Evolutionary conservation across 2,888 invertebrate species (phyloP).

Genomic region (Tricholauxania praeusta): DNA sequence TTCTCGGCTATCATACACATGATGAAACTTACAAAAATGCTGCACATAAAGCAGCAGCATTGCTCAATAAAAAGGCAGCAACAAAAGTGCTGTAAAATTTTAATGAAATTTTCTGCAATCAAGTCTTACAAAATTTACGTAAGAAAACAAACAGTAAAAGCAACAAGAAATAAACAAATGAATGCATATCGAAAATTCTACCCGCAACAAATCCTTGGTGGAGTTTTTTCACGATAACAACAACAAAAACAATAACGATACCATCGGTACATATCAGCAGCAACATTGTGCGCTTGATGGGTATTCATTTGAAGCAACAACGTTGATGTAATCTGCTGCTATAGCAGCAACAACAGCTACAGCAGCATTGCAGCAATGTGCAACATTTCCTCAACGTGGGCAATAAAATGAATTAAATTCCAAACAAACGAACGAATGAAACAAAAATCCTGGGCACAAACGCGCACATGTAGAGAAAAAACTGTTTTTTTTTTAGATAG

Average conservation of each 20-base stretch:
- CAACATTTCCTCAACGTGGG: background rate
- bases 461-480: too few relatives aligned
- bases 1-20: too few relatives aligned
- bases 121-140: background rate
- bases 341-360: constrained; percentile 2
- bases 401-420: background rate
- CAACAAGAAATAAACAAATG: constrained; percentile 8
- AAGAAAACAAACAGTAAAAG: background rate
- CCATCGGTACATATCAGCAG: constrained; percentile 6
- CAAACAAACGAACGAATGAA: background rate
- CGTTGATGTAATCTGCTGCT: constrained; percentile 14
- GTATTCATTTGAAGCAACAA: constrained; percentile 17
- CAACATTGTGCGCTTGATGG: constrained; percentile 32
- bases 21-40: too few relatives aligned
- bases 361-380: constrained; percentile 8
- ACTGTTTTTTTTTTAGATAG: too few relatives aligned
- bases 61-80: constrained; percentile 3
- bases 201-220: constrained; percentile 29
- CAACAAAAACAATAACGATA: constrained; percentile 13
- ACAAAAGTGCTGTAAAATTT: background rate
- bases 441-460: background rate
- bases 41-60: too few relatives aligned
- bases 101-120: constrained; percentile 13
- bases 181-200: constrained; percentile 1
- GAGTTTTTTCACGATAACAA: constrained; percentile 27